Base-by-base conservation (phyloP, 2,113 vertebrate genomes). In the Vicugna pacos region DNA sequence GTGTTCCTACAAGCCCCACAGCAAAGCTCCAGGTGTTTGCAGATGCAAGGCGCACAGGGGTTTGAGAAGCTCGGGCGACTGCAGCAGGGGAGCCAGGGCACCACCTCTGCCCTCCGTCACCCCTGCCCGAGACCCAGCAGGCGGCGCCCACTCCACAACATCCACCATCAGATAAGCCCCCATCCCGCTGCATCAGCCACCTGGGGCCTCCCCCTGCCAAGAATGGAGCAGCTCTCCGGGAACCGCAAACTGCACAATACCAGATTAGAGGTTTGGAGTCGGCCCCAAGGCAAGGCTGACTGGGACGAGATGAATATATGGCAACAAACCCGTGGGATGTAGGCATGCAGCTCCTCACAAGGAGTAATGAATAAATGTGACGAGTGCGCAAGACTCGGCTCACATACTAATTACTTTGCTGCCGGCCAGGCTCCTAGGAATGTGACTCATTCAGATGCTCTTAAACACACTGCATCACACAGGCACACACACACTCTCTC, bases 371-470 rank as follows among this genome's bases (percentile, higher is more conserved):
- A 95, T 84, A 91, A 95, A 93, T 6, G 92, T 73, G 91, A 82
- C 5, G 6, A 81, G 76, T 3, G 67, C 13, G 15, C 72, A n/a
- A 94, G 89, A 48, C 69, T 89, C 11, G 0, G 89, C 94, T 93
- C 87, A 80, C 96, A 95, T 94, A 73, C 79, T 91, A 90, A 95
- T 97, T 95, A 95, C 95, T 64, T 46, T 50, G 84, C 91, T 97
- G 96, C 65, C 64, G 94, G 93, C 83, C 93, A 84, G 80, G 58
- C 86, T 81, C 72, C 50, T 52, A 73, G 88, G 86, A 79, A 86
- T 69, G 96, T 95, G 96, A 96, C 93, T 97, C 95, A 95, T 64
- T 88, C 52, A 48, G 85, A 84, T 54, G 77, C 38, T 83, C 87
- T 87, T 52, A 89, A 92, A 58, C 32, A 60, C 14, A 69, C 22